These are phyloP conservation scores for Scomberomorus guttatus DNA, from an alignment of 2,797 vertebrate species.

Conservation along the genomic window DNA sequence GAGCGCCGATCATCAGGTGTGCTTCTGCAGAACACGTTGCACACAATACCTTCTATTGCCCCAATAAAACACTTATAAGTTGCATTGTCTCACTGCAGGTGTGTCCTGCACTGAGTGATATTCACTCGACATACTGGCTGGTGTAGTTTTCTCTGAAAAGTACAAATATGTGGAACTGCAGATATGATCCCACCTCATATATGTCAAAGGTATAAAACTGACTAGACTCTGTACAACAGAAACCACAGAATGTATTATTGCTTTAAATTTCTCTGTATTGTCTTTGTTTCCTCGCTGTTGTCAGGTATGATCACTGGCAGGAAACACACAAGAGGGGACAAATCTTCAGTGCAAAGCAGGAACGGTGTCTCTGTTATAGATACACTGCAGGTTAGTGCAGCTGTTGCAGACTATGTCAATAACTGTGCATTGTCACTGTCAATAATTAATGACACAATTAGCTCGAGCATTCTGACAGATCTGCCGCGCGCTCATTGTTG, in stretches of 20 bases:
- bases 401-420: slow-evolving; percentile 57
- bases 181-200: not conserved
- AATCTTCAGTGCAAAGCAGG: not conserved
- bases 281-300: not conserved
- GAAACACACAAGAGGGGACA: not conserved
- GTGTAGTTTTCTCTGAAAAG: slow-evolving; percentile 5
- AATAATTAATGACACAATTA: slow-evolving; percentile 83
- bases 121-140: not conserved
- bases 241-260: not conserved
- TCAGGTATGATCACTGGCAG: not conserved
- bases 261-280: not conserved
- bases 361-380: slow-evolving; percentile 1
- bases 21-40: not conserved
- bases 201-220: not conserved
- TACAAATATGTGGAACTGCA: slow-evolving; percentile 1
- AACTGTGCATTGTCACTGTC: slow-evolving; percentile 62
- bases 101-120: not conserved
- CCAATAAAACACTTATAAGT: not conserved
- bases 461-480: slow-evolving; percentile 63
- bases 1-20: not conserved
- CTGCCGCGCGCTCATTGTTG: slow-evolving; percentile 32
- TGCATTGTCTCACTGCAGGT: slow-evolving; percentile 6
- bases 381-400: slow-evolving; percentile 20
- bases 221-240: not conserved
- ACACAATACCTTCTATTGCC: not conserved